These are phyloP conservation scores for Brachionus plicatilis DNA, from an alignment of 1,140 invertebrate species.

Conservation along the genomic window DNA sequence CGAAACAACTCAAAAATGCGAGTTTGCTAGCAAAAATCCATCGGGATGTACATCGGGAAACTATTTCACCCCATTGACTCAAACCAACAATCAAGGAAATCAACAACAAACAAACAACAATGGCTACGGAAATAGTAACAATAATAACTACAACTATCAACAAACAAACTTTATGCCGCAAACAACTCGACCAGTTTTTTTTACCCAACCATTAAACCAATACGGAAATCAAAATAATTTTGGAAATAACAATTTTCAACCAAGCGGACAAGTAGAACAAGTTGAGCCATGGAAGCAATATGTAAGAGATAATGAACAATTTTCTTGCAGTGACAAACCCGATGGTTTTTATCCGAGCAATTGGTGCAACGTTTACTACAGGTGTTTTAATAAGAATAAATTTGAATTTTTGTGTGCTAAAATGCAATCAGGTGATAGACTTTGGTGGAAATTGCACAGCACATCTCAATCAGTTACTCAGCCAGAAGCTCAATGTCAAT, in stretches of 20 bases:
- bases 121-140: background rate
- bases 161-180: constrained; percentile 10
- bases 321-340: background rate
- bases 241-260: background rate
- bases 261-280: constrained; percentile 1
- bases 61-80: constrained; percentile 4
- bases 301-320: constrained; percentile 37
- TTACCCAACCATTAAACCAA: background rate
- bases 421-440: background rate
- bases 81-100: background rate
- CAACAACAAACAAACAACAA: background rate
- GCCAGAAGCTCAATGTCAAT: constrained; percentile 18
- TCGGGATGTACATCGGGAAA: constrained; percentile 15
- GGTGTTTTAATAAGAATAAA: constrained; percentile 16
- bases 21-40: constrained; percentile 7
- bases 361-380: constrained; percentile 40
- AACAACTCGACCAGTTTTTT: background rate
- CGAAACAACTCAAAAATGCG: constrained; percentile 38
- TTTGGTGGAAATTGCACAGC: constrained; percentile 35
- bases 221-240: background rate
- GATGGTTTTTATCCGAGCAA: constrained; percentile 39
- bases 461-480: constrained; percentile 10
- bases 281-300: constrained; percentile 40
- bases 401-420: constrained; percentile 25
- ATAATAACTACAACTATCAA: background rate